These are phyloP conservation scores for Cyphomyrus plagiostoma DNA, from an alignment of 2,113 vertebrate genomes.

Conservation along the genomic window DNA sequence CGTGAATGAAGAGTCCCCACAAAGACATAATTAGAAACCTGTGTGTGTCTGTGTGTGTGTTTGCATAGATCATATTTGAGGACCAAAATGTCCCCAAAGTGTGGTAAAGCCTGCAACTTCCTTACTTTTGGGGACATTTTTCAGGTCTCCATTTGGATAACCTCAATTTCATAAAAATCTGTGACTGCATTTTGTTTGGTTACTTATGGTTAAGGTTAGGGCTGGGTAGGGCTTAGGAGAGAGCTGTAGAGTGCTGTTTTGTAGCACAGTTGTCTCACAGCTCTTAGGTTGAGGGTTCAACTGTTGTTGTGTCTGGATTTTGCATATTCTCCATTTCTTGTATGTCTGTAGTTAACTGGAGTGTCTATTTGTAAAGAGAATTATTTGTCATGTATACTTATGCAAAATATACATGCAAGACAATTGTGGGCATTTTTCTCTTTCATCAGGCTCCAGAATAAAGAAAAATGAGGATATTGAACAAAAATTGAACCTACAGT, in stretches of 20 bases:
- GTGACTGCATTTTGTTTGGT: too few relatives aligned
- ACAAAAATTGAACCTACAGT: neutral
- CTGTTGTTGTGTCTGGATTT: neutral
- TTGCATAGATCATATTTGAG: too few relatives aligned
- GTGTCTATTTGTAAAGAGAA: neutral
- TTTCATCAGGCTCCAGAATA: neutral
- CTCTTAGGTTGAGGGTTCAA: neutral
- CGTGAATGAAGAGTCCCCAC: too few relatives aligned
- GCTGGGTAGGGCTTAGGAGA: too few relatives aligned
- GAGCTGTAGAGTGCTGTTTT: neutral
- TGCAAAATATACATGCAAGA: neutral
- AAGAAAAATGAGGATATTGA: neutral
- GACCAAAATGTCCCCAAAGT: too few relatives aligned
- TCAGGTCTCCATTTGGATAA: too few relatives aligned
- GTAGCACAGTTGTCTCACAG: neutral
- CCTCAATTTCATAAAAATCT: too few relatives aligned
- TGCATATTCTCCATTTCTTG: neutral
- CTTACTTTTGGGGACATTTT: too few relatives aligned
- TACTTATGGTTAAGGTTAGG: too few relatives aligned
- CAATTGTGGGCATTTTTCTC: neutral
- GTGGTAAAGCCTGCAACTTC: too few relatives aligned
- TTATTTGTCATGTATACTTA: neutral
- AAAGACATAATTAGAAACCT: too few relatives aligned
- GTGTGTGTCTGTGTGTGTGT: too few relatives aligned
- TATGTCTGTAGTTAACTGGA: neutral